phyloP scores from a whole-genome alignment of 2,888 invertebrate species.

The Masnerella sp. region DNA sequence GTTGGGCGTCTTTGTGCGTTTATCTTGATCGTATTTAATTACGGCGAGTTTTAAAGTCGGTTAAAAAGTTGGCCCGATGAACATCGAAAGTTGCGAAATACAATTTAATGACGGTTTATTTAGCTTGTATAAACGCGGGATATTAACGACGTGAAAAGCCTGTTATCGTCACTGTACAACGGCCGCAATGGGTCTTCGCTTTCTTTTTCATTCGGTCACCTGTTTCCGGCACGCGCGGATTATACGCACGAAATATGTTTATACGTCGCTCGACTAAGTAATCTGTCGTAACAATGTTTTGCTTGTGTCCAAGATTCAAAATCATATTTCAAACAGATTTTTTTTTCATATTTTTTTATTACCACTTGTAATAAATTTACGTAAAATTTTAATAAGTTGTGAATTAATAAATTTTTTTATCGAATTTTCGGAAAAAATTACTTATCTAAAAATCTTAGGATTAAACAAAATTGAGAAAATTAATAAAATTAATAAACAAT shows the following conservation, averaged over 20 bases:
- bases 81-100: slow-evolving; percentile 4
- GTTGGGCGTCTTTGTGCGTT: not conserved
- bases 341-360: no score
- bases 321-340: no score
- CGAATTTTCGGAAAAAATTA: no score
- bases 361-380: no score
- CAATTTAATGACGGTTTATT: slow-evolving; percentile 19
- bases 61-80: not conserved
- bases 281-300: slow-evolving; percentile 26
- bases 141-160: slow-evolving; percentile 27
- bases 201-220: slow-evolving; percentile 35
- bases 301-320: slow-evolving; percentile 5
- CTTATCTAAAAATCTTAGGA: no score
- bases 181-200: slow-evolving; percentile 28
- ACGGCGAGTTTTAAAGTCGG: not conserved
- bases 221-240: slow-evolving; percentile 51
- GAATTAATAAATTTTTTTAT: no score
- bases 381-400: no score
- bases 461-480: no score
- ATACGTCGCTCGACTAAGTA: not conserved
- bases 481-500: no score
- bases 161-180: slow-evolving; percentile 34
- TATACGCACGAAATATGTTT: slow-evolving; percentile 46
- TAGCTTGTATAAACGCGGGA: slow-evolving; percentile 13
- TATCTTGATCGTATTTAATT: slow-evolving; percentile 3